Conservation (phyloP, 2,888 invertebrate genomes). For the Terebella lapidaria region DNA sequence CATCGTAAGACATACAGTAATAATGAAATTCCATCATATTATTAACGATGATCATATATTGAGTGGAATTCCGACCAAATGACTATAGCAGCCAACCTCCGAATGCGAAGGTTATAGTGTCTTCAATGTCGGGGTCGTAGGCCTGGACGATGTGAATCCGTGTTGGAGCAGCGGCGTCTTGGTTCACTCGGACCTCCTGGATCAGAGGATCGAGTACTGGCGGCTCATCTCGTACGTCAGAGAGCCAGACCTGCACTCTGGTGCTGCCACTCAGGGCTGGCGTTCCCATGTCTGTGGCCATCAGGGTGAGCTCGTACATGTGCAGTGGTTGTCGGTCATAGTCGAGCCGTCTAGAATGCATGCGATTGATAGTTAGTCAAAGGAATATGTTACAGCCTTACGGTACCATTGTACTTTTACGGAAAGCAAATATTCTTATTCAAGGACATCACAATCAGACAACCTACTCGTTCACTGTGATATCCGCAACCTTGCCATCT, state of each 20-base stretch:
- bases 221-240: constrained; percentile 95
- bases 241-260: constrained; percentile 88
- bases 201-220: constrained; percentile 57
- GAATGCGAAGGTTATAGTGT: neutral
- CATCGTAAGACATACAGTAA: too few species aligned
- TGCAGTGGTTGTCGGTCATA: constrained; percentile 37
- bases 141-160: constrained; percentile 93
- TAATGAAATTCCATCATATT: too few species aligned
- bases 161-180: constrained; percentile 56
- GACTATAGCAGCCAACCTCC: too few species aligned
- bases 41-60: too few species aligned
- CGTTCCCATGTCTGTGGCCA: constrained; percentile 90
- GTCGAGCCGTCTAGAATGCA: constrained; percentile 33
- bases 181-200: constrained; percentile 6
- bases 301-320: constrained; percentile 80
- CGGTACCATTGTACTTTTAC: too few species aligned
- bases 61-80: too few species aligned
- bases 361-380: too few species aligned
- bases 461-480: neutral
- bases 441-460: neutral
- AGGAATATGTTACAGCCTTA: neutral
- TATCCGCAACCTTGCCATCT: neutral
- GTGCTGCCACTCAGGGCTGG: constrained; percentile 87
- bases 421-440: too few species aligned
- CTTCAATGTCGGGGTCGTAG: constrained; percentile 86